These are phyloP conservation scores for Brachionus plicatilis DNA, from an alignment of 1,140 invertebrate genomes.

Conservation along the genomic window DNA sequence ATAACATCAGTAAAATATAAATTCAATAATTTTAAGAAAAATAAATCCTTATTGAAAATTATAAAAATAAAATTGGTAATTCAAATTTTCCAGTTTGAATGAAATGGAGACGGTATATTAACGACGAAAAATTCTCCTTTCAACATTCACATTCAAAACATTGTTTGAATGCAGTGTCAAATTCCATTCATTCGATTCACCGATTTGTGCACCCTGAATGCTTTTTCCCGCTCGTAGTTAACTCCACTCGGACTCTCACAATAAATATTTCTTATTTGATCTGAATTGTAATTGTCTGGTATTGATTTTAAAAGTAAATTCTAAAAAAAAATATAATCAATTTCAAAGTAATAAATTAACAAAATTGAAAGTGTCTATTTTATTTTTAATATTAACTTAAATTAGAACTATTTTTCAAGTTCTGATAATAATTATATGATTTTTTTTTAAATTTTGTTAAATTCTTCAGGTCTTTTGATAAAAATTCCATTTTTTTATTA, in stretches of 20 bases:
- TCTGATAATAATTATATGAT: no score
- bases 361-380: background rate
- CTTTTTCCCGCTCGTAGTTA: constrained; percentile 26
- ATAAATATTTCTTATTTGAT: background rate
- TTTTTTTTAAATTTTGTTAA: no score
- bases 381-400: background rate
- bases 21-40: background rate
- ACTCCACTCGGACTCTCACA: background rate
- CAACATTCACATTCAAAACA: background rate
- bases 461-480: no score
- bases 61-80: background rate
- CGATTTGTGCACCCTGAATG: constrained; percentile 19
- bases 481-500: no score
- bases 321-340: background rate
- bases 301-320: constrained; percentile 1
- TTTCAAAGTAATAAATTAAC: background rate
- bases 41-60: background rate
- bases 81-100: background rate
- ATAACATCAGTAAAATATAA: background rate
- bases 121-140: background rate
- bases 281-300: background rate
- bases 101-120: background rate
- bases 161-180: background rate
- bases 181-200: background rate
- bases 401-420: no score